phyloP scores from a whole-genome alignment of 2,113 vertebrate genomes.

The Promerops cafer region DNA sequence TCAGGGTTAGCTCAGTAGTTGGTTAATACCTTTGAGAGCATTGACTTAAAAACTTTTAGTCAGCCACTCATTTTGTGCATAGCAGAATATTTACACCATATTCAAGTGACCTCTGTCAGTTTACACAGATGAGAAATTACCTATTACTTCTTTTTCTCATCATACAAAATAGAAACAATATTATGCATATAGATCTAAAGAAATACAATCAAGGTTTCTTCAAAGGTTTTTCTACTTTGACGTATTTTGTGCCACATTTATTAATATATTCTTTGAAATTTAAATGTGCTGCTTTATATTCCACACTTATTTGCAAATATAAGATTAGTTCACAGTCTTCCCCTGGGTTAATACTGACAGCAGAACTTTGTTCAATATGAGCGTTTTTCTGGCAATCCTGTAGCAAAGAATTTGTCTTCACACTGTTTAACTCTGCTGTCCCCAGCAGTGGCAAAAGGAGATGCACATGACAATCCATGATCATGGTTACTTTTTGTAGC shows the following conservation, averaged over 20 bases:
- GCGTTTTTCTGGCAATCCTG: not conserved
- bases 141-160: not conserved
- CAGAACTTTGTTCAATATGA: not conserved
- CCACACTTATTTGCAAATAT: not conserved
- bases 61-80: not conserved
- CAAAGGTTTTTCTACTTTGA: not conserved
- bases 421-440: not conserved
- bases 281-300: not conserved
- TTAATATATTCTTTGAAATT: not conserved
- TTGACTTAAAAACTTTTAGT: not conserved
- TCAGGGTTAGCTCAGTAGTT: conserved; percentile 25
- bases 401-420: not conserved
- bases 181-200: not conserved
- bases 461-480: fast-evolving
- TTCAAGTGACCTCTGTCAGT: not conserved
- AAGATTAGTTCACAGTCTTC: not conserved
- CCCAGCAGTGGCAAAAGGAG: not conserved
- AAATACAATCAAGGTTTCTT: not conserved
- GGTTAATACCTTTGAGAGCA: conserved; percentile 18
- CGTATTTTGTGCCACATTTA: not conserved
- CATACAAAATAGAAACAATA: not conserved
- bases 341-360: not conserved
- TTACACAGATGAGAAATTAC: not conserved
- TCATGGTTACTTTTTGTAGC: not conserved
- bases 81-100: not conserved